Evolutionary conservation across 2,113 vertebrate genomes (phyloP), one percentile per base, ranked within the genome.

Genomic region (Saguinus midas): DNA sequence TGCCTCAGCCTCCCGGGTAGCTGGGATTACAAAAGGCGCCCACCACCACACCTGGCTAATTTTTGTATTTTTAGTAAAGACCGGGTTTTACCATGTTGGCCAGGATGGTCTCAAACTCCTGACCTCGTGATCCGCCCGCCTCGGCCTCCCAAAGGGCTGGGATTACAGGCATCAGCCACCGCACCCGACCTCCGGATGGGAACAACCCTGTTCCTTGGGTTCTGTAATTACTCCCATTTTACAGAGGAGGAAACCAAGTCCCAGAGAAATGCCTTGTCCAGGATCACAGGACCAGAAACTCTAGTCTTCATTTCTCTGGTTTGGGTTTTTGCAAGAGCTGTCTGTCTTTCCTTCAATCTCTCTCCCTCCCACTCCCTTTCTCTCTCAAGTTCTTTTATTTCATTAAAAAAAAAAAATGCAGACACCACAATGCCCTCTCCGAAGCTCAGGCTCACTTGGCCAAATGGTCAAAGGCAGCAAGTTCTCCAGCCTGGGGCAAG

Each of bases 381-480:
- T 3, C 1, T 20, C 78, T 97, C 57, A 96, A 97, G 89, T 97
- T 97, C 57, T 50, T 93, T 48, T 66, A 45, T 79, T 91, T 78
- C 57, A 32, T 79, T 72, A 29, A 29, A 73, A 72, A 43, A 94
- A 48, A 23, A 6, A 93, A 95, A 87, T 64, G 52, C n/a, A 18
- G 40, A 57, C 52, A 64, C 66, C 48, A 45, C 88, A 80, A 57
- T 55, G 87, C 87, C 95, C 48, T 5, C 1, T 6, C 1, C 57
- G 94, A 97, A 84, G 96, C 90, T 92, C 76, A 85, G 29, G 27
- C 61, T 29, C 27, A 2, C 12, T 93, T 96, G 97, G 88, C 72
- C 95, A 93, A 97, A 98, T 64, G 95, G 93, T 93, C 97, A 97
- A 80, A 97, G 64, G 80, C 78, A 1, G 70, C 94, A 78, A 85